phyloP scores from a whole-genome alignment of 53 echinoderm and acorn worm genomes.

The Patiria pectinifera region DNA sequence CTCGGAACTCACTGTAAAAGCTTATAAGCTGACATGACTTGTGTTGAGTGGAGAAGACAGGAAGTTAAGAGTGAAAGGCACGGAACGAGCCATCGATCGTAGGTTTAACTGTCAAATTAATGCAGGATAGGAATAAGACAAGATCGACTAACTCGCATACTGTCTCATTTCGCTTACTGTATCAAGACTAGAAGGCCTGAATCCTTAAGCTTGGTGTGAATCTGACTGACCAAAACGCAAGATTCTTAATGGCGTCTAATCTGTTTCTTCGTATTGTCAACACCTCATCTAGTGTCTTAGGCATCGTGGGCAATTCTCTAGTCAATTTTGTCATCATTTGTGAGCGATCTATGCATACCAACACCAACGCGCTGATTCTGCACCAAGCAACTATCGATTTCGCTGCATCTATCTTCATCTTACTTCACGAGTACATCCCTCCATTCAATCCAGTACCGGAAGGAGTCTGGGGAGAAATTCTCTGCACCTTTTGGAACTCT shows the following conservation, averaged over 20 bases:
- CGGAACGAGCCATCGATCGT: too few species aligned
- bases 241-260: neutral
- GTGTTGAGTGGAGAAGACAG: too few species aligned
- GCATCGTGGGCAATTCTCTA: conserved; percentile 31
- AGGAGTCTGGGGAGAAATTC: conserved; percentile 27
- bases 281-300: conserved; percentile 32
- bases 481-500: conserved; percentile 58
- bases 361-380: conserved; percentile 56
- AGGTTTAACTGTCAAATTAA: too few species aligned
- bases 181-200: neutral
- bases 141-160: too few species aligned
- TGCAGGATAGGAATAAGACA: too few species aligned
- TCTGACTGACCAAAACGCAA: neutral
- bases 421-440: conserved; percentile 30
- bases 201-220: neutral
- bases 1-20: too few species aligned
- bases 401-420: conserved; percentile 49
- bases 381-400: conserved; percentile 68
- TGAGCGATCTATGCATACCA: conserved; percentile 58
- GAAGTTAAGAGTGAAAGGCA: too few species aligned
- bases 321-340: conserved; percentile 43
- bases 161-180: too few species aligned
- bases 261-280: conserved; percentile 36
- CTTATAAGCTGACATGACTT: too few species aligned
- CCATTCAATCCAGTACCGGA: conserved; percentile 19